Base-by-base conservation (phyloP, 2,113 vertebrate genomes). In the Caloenas nicobarica region DNA sequence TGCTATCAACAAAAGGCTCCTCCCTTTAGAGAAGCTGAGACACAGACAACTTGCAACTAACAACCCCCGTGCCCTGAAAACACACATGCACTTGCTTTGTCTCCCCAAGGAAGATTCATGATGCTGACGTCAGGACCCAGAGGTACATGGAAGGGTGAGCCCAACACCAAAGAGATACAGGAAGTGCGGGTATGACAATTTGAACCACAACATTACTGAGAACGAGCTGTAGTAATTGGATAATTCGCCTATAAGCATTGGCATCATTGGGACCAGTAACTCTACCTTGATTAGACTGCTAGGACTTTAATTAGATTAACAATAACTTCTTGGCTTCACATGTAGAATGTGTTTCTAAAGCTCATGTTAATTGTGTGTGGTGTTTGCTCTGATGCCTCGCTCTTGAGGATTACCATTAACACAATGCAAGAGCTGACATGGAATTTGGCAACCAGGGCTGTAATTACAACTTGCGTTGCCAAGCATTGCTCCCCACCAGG, bases 141-240 rank as follows among this genome's bases (percentile, higher is more conserved):
- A 60, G 31, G 13, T 33, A 15, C 24, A 42, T 1, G 0, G 60
- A 82, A 88, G 7, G 18, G 26, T 36, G 28, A 81, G 36, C 7
- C 24, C 28, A 81, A 4, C 24, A 46, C 44, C 44, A 72, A 68
- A 64, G 31, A 77, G 50, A 73, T 5, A 65, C 0, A 1, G 36
- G 29, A 71, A 40, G 13, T 13, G n/a, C 0, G 0, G n/a, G 5
- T 10, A 31, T 8, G 33, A 34, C 10, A 65, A 26, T 80, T 11
- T 40, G 24, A 77, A 31, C 46, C 0, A 0, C 51, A 23, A n/a
- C 18, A 33, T 62, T 58, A 76, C n/a, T 11, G 51, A 86, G 36
- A 83, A 83, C 7, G n/a, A 90, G 50, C 29, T 88, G 36, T 7
- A 51, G 9, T 54, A 61, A 22, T 82, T 58, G 15, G 15, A 56